Conservation (phyloP, 2,113 vertebrate genomes). For the Clarias macrocephalus region DNA sequence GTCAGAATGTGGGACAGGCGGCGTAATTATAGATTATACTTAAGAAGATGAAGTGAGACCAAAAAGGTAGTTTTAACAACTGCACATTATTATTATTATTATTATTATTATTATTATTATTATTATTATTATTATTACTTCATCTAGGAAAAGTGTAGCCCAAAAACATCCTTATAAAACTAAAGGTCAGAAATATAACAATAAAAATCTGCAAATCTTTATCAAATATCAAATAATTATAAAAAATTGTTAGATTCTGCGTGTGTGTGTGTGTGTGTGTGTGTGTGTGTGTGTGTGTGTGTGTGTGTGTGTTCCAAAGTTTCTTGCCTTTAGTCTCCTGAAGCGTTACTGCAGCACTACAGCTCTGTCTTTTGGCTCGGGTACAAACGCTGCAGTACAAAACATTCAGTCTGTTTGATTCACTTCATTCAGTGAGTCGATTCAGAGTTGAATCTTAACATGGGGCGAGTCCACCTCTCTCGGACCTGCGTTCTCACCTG, state of each 20-base stretch:
- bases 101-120: neutral
- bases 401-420: neutral
- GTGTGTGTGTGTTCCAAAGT: neutral
- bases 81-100: neutral
- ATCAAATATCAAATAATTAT: neutral
- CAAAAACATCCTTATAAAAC: neutral
- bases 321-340: neutral
- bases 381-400: neutral
- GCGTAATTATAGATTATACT: neutral
- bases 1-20: neutral
- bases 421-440: neutral
- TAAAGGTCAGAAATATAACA: no score
- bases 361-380: neutral
- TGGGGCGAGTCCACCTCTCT: neutral
- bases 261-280: neutral
- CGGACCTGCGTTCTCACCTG: neutral
- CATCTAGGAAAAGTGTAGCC: no score
- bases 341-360: neutral
- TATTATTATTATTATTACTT: conserved; percentile 3
- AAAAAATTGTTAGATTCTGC: no score
- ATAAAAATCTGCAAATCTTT: neutral
- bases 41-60: neutral
- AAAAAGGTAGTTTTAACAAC: neutral
- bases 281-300: neutral
- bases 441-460: neutral